Evolutionary conservation across 2,113 vertebrate genomes (phyloP), one percentile per base, ranked within the genome.

Genomic region (Myiozetetes cayanensis): DNA sequence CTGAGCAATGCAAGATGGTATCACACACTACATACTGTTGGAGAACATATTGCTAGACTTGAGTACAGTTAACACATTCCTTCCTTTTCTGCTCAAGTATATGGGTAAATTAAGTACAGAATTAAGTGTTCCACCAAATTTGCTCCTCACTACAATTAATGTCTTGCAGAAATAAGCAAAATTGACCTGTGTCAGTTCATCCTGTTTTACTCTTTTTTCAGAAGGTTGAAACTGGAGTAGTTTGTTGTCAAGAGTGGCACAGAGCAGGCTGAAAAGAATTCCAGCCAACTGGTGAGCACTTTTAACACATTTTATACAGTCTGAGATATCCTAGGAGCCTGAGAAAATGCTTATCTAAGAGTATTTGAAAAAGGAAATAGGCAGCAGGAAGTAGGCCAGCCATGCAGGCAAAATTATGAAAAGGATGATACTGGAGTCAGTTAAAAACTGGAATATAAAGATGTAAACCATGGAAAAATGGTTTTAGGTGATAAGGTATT

Each of bases 21-120:
- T 85, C 61, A 62, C 52, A 43, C 37, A 49, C 35, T 78, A 17
- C 70, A 85, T 56, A 25, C 70, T 87, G n/a, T 52, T 56, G 46
- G 73, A 87, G 89, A 94, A 66, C 75, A 86, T 89, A 76, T 23
- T 91, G 84, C 86, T 78, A 87, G 39, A 74, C 52, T 90, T 62
- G 23, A 87, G 70, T 49, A 68, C n/a, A 23, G 39, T 62, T 92
- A 81, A 92, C 84, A 62, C 70, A 44, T 90, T 95, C 49, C 21
- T 92, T 95, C 46, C 41, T 83, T 76, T 81, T 68, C 59, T 85
- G 52, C 76, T 87, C 39, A 82, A 88, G 56, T 31, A 67, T 81
- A 30, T 35, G 56, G 24, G 15, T 72, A 53, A 81, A 73, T 55
- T 25, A 44, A 58, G 75, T 52, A 50, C 27, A 77, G 53, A 89